Percentiles rank a stretch among this genome's conserved stretches.
These are phyloP conservation scores for Myanophis thanlyinensis DNA, from an alignment of 2,113 vertebrate species.

Conservation along the genomic window DNA sequence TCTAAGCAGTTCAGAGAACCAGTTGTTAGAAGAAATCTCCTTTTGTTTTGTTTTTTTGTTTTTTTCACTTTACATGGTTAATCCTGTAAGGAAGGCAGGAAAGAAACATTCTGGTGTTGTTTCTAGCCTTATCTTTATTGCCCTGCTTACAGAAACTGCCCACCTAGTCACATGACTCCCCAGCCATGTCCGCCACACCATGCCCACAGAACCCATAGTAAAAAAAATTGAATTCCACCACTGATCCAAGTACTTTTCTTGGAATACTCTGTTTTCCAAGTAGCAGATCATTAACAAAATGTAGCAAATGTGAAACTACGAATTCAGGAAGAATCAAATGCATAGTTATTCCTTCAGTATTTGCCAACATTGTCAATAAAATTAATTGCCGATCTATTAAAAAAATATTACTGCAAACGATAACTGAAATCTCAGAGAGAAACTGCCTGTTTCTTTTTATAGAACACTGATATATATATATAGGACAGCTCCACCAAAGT, in stretches of 20 bases:
- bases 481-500: background rate
- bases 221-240: too few relatives aligned
- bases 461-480: background rate
- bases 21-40: too few relatives aligned
- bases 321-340: background rate
- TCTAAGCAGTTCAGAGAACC: too few relatives aligned
- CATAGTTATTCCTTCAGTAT: background rate
- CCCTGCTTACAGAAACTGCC: too few relatives aligned
- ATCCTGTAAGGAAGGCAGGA: too few relatives aligned
- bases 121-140: too few relatives aligned
- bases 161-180: too few relatives aligned
- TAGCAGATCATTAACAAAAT: background rate
- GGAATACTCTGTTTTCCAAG: background rate
- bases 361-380: background rate
- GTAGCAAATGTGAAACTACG: background rate
- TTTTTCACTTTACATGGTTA: too few relatives aligned
- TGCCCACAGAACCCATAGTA: too few relatives aligned
- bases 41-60: too few relatives aligned
- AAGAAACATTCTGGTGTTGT: too few relatives aligned
- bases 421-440: background rate
- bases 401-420: background rate
- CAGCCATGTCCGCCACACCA: too few relatives aligned
- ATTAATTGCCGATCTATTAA: background rate
- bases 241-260: background rate
- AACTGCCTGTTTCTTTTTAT: background rate